Evolutionary conservation across 2,888 invertebrate species (phyloP).

Genomic region (Onchidella celtica): DNA sequence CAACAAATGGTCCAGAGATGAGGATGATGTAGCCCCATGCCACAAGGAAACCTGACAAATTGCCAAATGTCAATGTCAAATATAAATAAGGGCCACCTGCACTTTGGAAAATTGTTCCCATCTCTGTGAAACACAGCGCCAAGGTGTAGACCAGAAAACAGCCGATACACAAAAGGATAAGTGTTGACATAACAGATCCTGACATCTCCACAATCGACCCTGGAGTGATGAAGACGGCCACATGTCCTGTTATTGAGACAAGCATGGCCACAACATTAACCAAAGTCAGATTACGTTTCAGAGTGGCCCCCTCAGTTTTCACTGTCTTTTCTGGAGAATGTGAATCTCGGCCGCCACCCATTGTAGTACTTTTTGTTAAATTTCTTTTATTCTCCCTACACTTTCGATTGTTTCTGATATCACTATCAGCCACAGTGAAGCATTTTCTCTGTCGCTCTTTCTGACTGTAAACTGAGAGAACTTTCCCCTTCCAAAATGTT

Average conservation of each 20-base stretch:
- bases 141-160: conserved; percentile 85
- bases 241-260: conserved; percentile 54
- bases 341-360: no score
- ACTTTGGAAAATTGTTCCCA: conserved; percentile 88
- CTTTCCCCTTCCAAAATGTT: no score
- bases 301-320: no score
- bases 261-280: conserved; percentile 51
- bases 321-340: neutral
- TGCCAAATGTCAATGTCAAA: conserved; percentile 68
- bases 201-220: conserved; percentile 91
- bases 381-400: no score
- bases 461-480: no score
- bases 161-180: conserved; percentile 96
- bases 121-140: conserved; percentile 88
- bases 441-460: no score
- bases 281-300: conserved; percentile 44
- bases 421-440: no score
- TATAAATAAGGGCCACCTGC: conserved; percentile 91
- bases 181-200: conserved; percentile 95
- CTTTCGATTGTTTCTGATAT: no score
- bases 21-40: conserved; percentile 81
- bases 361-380: no score
- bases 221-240: conserved; percentile 94
- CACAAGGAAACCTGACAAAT: conserved; percentile 82
- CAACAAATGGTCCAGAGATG: conserved; percentile 74